phyloP scores from a whole-genome alignment of 1,140 invertebrate species.

The Diorhabda sublineata region DNA sequence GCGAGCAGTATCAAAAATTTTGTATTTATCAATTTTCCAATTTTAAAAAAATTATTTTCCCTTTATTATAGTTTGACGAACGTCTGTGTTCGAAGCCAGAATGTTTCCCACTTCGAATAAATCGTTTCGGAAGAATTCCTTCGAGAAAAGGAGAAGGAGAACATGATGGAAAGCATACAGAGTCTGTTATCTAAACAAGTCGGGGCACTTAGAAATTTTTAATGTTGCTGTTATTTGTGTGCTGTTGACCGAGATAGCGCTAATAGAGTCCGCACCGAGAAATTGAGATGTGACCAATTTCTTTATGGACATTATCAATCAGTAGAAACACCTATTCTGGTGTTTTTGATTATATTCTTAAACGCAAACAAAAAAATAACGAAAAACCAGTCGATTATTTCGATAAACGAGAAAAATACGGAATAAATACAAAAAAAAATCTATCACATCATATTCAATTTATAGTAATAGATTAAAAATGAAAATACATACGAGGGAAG shows the following conservation, averaged over 20 bases:
- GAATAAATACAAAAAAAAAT: too few species aligned
- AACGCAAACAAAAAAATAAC: too few species aligned
- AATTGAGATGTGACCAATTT: slow-evolving; percentile 15
- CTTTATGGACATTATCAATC: slow-evolving; percentile 15
- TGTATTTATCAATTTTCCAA: too few species aligned
- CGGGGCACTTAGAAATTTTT: slow-evolving; percentile 18
- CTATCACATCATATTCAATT: too few species aligned
- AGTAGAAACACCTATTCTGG: slow-evolving; percentile 3
- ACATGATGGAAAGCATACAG: slow-evolving; percentile 15
- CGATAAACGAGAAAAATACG: too few species aligned
- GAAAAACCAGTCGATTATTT: too few species aligned
- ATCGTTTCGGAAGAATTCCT: not conserved
- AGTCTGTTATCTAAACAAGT: slow-evolving; percentile 17
- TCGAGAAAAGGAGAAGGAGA: slow-evolving; percentile 1
- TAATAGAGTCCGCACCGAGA: not conserved
- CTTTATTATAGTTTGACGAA: not conserved
- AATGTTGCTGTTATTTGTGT: slow-evolving; percentile 12
- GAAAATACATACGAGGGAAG: too few species aligned
- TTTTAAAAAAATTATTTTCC: not conserved
- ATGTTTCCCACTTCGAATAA: not conserved
- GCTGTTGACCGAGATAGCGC: slow-evolving; percentile 6
- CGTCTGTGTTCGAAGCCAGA: not conserved
- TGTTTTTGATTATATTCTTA: not conserved
- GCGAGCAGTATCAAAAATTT: too few species aligned
- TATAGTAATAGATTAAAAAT: too few species aligned